These are phyloP conservation scores for Augiades crinisus DNA, from an alignment of 2,888 invertebrate species.

Conservation along the genomic window DNA sequence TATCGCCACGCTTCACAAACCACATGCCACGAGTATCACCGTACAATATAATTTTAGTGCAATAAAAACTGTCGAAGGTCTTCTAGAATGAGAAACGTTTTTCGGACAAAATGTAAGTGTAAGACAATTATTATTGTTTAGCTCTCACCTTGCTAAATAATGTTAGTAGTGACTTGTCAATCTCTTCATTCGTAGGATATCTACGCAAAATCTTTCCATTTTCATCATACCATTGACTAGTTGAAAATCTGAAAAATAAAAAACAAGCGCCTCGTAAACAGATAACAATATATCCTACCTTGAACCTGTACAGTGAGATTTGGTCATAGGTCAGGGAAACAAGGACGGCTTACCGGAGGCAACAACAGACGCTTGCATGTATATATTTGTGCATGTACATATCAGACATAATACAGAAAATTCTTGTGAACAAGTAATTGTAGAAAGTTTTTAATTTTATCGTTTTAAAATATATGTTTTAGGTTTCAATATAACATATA, in stretches of 20 bases:
- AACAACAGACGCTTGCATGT: no score
- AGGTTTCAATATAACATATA: constrained; percentile 5
- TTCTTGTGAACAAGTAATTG: no score
- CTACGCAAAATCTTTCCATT: constrained; percentile 85
- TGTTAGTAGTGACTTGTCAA: constrained; percentile 69
- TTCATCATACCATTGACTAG: constrained; percentile 92
- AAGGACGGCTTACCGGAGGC: no score
- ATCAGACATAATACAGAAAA: no score
- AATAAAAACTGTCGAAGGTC: constrained; percentile 12
- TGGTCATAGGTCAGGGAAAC: no score
- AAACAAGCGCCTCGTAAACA: no score
- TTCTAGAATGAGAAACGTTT: constrained; percentile 17
- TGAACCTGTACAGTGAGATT: no score
- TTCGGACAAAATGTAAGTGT: background rate
- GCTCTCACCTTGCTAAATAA: constrained; percentile 64
- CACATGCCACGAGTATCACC: background rate
- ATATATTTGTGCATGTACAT: no score
- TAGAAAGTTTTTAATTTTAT: no score
- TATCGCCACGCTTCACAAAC: constrained; percentile 5
- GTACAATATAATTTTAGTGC: background rate
- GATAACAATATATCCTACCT: no score
- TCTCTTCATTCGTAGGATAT: constrained; percentile 71
- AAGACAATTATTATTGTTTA: background rate
- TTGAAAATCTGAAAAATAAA: constrained; percentile 83
- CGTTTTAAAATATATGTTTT: no score